phyloP scores from a whole-genome alignment of 2,888 invertebrate species.

The Lithophane socia region DNA sequence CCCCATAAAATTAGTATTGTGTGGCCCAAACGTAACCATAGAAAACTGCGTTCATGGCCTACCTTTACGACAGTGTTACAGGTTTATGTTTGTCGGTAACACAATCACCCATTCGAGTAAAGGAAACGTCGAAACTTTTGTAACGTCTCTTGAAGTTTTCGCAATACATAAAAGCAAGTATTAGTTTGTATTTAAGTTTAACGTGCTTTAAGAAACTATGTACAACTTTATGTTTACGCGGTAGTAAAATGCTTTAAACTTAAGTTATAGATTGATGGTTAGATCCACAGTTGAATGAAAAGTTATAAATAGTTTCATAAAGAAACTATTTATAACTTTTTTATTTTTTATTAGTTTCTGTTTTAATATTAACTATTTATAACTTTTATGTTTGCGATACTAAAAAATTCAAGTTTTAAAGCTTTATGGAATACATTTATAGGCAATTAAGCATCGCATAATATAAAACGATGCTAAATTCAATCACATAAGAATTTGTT shows the following conservation, averaged over 20 bases:
- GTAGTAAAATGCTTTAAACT: background rate
- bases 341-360: too few relatives aligned
- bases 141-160: background rate
- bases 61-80: conserved; percentile 39
- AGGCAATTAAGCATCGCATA: background rate
- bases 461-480: background rate
- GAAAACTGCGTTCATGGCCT: background rate
- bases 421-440: background rate
- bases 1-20: conserved; percentile 17
- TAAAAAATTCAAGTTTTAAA: background rate
- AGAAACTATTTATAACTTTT: too few relatives aligned
- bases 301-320: too few relatives aligned
- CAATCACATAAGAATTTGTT: too few relatives aligned
- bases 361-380: too few relatives aligned
- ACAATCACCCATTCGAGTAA: conserved; percentile 28
- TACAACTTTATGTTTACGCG: background rate
- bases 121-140: conserved; percentile 6
- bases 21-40: conserved; percentile 8
- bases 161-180: too few relatives aligned
- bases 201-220: background rate
- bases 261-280: too few relatives aligned
- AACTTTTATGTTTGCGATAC: background rate
- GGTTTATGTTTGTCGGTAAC: conserved; percentile 22
- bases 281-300: too few relatives aligned
- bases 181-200: background rate